Evolutionary conservation across 2,113 vertebrate species (phyloP).

Genomic region (Phoenicopterus ruber): DNA sequence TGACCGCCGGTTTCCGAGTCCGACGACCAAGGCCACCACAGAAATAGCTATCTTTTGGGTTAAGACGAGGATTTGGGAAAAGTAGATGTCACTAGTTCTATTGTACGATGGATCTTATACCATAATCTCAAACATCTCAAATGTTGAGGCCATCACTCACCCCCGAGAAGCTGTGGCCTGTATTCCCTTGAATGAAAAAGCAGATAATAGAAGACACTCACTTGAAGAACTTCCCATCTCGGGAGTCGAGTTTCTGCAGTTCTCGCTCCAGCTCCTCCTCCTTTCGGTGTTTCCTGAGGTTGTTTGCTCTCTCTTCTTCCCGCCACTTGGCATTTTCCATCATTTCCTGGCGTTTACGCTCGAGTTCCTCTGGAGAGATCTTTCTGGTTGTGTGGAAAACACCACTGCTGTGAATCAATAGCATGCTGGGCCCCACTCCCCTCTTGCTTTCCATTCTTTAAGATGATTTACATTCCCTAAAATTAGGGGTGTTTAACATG

Average conservation of each 20-base stretch:
- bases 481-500: fast-evolving
- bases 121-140: fast-evolving
- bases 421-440: fast-evolving
- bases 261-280: slow-evolving; percentile 84
- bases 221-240: slow-evolving; percentile 88
- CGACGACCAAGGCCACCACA: not conserved
- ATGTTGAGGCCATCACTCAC: fast-evolving
- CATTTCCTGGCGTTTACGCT: slow-evolving; percentile 86
- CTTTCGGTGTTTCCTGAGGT: slow-evolving; percentile 79
- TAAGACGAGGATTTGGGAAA: not conserved
- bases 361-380: slow-evolving; percentile 86
- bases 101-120: fast-evolving
- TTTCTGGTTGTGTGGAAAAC: slow-evolving; percentile 71
- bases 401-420: fast-evolving
- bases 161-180: no score
- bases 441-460: not conserved
- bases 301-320: slow-evolving; percentile 85
- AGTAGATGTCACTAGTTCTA: not conserved
- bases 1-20: fast-evolving
- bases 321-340: slow-evolving; percentile 88
- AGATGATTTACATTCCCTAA: not conserved
- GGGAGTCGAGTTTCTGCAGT: slow-evolving; percentile 68
- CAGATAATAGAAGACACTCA: slow-evolving; percentile 60
- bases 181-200: not conserved
- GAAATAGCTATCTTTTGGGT: not conserved